phyloP scores from a whole-genome alignment of 2,797 vertebrate species.

The Gambelia wislizenii region DNA sequence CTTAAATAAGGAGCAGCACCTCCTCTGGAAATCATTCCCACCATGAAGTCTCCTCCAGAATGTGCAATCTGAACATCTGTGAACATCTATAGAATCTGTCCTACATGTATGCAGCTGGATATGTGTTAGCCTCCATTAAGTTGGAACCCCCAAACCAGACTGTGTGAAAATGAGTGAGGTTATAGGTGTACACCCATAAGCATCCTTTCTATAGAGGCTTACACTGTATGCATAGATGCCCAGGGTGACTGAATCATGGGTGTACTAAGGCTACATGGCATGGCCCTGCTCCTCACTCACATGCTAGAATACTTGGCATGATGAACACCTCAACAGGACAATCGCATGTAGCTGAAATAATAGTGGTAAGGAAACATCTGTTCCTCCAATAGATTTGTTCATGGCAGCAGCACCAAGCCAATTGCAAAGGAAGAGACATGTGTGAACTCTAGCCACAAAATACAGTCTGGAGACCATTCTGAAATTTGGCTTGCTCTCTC shows the following conservation, averaged over 20 bases:
- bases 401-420: too few species aligned
- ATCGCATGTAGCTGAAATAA: neutral
- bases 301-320: neutral
- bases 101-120: neutral
- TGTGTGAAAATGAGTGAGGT: neutral
- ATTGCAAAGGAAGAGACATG: neutral
- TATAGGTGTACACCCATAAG: neutral
- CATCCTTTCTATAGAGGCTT: neutral
- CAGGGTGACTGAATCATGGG: neutral
- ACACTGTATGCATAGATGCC: neutral
- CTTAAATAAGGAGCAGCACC: neutral
- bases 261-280: neutral
- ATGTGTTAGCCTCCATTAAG: neutral
- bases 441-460: neutral
- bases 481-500: neutral
- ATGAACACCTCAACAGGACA: neutral
- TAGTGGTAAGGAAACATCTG: too few species aligned
- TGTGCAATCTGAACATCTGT: neutral
- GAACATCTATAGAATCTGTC: neutral
- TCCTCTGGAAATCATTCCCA: neutral
- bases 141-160: neutral
- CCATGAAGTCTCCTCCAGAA: neutral
- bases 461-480: neutral
- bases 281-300: neutral
- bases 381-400: too few species aligned